Evolutionary conservation across 2,888 invertebrate genomes (phyloP).

Genomic region (Lithophane semibrunnea): DNA sequence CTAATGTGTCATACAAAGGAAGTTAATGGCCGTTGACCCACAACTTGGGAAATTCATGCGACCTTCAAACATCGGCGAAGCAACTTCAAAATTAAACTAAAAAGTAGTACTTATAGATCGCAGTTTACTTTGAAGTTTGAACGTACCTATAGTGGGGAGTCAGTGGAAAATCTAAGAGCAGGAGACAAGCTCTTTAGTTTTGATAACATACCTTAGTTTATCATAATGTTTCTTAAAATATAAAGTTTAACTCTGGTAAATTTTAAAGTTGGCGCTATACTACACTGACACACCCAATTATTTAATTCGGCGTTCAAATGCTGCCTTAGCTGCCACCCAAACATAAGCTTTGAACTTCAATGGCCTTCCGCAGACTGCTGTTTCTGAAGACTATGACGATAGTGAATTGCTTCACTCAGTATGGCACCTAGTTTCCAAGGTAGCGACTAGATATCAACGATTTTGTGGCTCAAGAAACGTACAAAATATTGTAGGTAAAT

Average conservation of each 20-base stretch:
- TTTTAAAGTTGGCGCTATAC: neutral
- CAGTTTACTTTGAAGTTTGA: neutral
- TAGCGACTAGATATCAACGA: too few species aligned
- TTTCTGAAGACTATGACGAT: neutral
- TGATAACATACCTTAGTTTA: neutral
- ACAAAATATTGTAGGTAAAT: too few species aligned
- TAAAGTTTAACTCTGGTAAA: too few species aligned
- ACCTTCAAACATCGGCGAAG: neutral
- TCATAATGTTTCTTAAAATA: too few species aligned
- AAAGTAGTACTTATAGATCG: neutral
- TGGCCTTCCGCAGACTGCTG: too few species aligned
- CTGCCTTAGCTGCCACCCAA: neutral
- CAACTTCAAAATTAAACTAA: neutral
- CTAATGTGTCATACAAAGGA: conserved; percentile 25
- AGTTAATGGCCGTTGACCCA: conserved; percentile 5
- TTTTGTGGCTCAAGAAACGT: too few species aligned
- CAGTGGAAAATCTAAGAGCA: neutral
- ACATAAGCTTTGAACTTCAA: neutral
- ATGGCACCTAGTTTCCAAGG: too few species aligned
- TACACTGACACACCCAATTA: neutral
- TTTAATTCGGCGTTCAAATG: neutral
- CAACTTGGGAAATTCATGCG: neutral
- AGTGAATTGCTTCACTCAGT: neutral
- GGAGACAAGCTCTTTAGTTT: neutral
- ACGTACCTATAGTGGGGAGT: too few species aligned